phyloP scores from a whole-genome alignment of 2,113 vertebrate species.

The Ahaetulla prasina region DNA sequence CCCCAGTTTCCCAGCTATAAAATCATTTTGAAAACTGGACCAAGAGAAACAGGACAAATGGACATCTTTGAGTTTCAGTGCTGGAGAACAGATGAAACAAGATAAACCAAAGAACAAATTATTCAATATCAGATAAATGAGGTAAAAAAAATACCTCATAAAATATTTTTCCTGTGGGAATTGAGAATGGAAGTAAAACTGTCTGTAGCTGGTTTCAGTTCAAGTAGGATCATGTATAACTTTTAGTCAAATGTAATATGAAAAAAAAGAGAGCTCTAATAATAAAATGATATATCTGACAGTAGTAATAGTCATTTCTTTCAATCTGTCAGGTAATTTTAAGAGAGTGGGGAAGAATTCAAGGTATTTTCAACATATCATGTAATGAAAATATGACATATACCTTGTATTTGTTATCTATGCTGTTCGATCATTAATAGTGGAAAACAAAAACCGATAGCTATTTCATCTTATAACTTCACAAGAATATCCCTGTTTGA shows the following conservation, averaged over 20 bases:
- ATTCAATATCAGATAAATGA: background rate
- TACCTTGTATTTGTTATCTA: background rate
- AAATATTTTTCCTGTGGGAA: background rate
- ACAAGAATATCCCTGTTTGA: background rate
- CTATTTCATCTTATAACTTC: background rate
- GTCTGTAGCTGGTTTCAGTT: background rate
- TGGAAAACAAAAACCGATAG: background rate
- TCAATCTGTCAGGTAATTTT: background rate
- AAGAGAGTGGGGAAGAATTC: too few relatives aligned
- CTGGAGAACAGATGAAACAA: background rate
- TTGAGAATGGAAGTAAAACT: background rate
- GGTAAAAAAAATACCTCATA: too few relatives aligned
- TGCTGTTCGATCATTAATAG: background rate
- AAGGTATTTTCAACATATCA: background rate
- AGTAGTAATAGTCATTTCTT: background rate
- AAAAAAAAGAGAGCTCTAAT: background rate
- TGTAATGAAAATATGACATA: background rate
- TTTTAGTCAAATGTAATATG: background rate
- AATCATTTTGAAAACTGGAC: background rate
- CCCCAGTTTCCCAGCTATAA: background rate
- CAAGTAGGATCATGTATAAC: background rate
- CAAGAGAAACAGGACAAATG: background rate
- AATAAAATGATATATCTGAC: background rate
- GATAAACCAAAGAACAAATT: background rate
- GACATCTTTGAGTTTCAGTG: background rate